Evolutionary conservation across 2,888 invertebrate genomes (phyloP), one percentile per base, ranked within the genome.

Genomic region (Arrhopalites spinosus): DNA sequence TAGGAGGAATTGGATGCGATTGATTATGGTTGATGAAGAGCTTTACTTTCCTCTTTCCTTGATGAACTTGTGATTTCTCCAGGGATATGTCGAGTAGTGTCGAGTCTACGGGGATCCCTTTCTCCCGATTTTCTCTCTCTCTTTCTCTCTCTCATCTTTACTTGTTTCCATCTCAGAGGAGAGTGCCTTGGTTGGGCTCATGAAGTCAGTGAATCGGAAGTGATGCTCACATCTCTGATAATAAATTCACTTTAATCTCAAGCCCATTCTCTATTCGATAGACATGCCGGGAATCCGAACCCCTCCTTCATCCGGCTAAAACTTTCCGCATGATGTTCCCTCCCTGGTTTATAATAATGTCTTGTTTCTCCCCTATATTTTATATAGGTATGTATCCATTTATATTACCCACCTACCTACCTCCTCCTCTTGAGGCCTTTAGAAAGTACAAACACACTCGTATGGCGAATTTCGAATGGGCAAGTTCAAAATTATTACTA

Each of bases 51-150:
- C 74, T 50, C 45, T 76, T 76, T 56, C 29, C 17, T 50, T 77
- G 71, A 74, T 77, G 64, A 77, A 73, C 77, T 76, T 77, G 79
- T 82, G 81, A 82, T 83, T 82, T 83, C 83, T 81, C 83, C 73
- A 66, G 81, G 80, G 81, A 78, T 71, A 59, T 47, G 67, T 64
- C 29, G 64, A 36, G 74, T 29, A 68, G 75, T 77, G 75, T 74
- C 68, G 75, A 68, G 69, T 79, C 64, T 77, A 67, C 63, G 61
- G 73, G 70, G 74, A 75, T 78, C 70, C 71, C 29, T 75, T 73
- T 56, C 67, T 36, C 53, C 50, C 64, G 70, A 17, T 59, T 50
- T 43, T 43, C 45, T 17, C 47, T 20, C 47, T 68, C 47, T 47
- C 68, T 47, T 36, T 63, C 63, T 45, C 63, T 59, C 30, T 25